Percentiles rank a stretch among this genome's conserved stretches.
phyloP scores from a whole-genome alignment of 2,888 invertebrate species.

The Ariolimax columbianus region DNA sequence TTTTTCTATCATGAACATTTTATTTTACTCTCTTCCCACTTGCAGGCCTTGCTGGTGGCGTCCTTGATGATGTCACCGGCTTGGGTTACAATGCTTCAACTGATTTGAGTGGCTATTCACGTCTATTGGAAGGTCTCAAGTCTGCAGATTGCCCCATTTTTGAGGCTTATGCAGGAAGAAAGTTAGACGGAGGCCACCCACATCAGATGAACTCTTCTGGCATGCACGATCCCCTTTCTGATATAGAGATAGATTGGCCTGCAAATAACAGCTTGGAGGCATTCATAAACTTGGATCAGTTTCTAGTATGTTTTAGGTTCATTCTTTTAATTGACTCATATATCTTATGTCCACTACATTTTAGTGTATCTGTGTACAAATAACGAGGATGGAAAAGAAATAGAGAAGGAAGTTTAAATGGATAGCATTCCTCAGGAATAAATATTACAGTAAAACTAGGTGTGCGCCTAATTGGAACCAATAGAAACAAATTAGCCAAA shows the following conservation, averaged over 20 bases:
- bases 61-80: slow-evolving; percentile 51
- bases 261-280: slow-evolving; percentile 63
- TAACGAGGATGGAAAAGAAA: too few species aligned
- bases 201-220: slow-evolving; percentile 1
- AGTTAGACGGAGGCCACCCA: neutral
- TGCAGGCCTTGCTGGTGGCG: slow-evolving; percentile 53
- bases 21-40: neutral
- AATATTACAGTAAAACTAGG: too few species aligned
- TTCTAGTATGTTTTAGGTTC: slow-evolving; percentile 45
- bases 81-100: slow-evolving; percentile 22
- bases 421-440: too few species aligned
- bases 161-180: neutral
- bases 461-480: too few species aligned
- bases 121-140: slow-evolving; percentile 18
- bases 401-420: too few species aligned
- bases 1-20: neutral
- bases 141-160: neutral
- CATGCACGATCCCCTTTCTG: slow-evolving; percentile 23
- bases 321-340: too few species aligned
- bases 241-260: slow-evolving; percentile 53
- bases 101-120: slow-evolving; percentile 21
- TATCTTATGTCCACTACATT: too few species aligned
- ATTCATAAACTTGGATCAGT: slow-evolving; percentile 68
- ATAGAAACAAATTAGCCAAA: too few species aligned
- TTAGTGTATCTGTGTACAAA: too few species aligned